Evolutionary conservation across 2,797 vertebrate genomes (phyloP), one percentile per base, ranked within the genome.

Genomic region (Steatocranus sp.): DNA sequence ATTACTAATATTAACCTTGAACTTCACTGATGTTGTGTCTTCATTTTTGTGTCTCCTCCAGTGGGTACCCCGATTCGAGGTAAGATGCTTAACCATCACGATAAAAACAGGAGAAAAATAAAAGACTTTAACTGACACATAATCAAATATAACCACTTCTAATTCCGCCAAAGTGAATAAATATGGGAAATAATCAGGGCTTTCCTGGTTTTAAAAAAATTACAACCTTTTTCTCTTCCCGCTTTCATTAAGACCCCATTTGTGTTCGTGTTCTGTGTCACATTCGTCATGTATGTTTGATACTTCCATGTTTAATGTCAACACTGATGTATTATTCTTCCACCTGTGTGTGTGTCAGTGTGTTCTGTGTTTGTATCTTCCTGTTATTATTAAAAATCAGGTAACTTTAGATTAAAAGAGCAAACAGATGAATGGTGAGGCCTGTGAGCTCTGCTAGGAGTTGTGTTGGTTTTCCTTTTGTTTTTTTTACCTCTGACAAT

Each of bases 61-160:
- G 98, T 97, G 97, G 96, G 97, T 97, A 99, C 98, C 93, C 98
- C 98, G 50, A 99, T 99, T 94, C 97, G 98, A 99, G 98, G 98
- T 99, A 99, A 99, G 98, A 97, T 90, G 83, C 89, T 88, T 88
- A 93, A 90, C 83, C 78, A 89, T 85, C 82, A 87, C 58, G 80
- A 83, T 83, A 66, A 86, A 86, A 88, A 54, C 14, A n/a, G 27
- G 41, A 30, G 23, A 46, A 46, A 43, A 48, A 41, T 66, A 51
- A 76, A 68, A 54, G 5, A 78, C 58, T 83, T 88, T 84, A 94
- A 93, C 61, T 81, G 56, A 88, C 79, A 90, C 82, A 92, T 94
- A 93, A 93, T 66, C 84, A 80, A 76, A 87, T 83, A 93, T 93
- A 92, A 94, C 54, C 78, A 30, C 81, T 79, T 82, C 76, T 88